Evolutionary conservation across 2,797 vertebrate species (phyloP).

Genomic region (Champsocephalus esox): DNA sequence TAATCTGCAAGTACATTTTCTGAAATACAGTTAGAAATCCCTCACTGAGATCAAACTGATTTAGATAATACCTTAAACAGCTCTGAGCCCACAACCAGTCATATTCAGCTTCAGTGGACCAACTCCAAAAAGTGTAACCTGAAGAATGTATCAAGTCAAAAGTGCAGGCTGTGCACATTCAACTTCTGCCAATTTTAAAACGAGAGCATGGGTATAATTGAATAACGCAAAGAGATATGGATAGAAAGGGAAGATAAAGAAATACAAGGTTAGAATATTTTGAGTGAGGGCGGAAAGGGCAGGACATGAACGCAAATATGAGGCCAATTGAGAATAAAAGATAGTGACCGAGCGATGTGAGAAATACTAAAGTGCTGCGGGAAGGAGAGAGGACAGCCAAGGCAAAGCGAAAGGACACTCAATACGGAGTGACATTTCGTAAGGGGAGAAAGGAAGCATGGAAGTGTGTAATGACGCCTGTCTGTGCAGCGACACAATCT

Average conservation of each 20-base stretch:
- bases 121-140: conserved; percentile 6
- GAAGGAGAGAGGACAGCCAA: conserved; percentile 15
- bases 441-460: conserved; percentile 57
- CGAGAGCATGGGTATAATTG: not conserved
- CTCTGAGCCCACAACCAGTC: conserved; percentile 2
- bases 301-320: conserved; percentile 49
- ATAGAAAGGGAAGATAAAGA: conserved; percentile 5
- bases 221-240: conserved; percentile 7
- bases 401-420: conserved; percentile 42
- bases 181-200: conserved; percentile 22
- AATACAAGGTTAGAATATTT: conserved; percentile 19
- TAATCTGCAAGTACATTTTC: conserved; percentile 3
- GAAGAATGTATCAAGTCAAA: conserved; percentile 5
- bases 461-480: conserved; percentile 69
- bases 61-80: conserved; percentile 10
- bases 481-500: conserved; percentile 50
- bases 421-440: conserved; percentile 62
- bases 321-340: conserved; percentile 48
- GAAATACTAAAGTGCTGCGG: conserved; percentile 16
- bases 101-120: conserved; percentile 11
- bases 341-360: conserved; percentile 45
- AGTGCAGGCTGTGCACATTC: not conserved
- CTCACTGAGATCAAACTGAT: conserved; percentile 19
- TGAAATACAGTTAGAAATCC: conserved; percentile 17
- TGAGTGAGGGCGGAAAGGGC: conserved; percentile 22